Evolutionary conservation across 2,113 vertebrate species (phyloP).

Genomic region (Aspidoscelis tigris): DNA sequence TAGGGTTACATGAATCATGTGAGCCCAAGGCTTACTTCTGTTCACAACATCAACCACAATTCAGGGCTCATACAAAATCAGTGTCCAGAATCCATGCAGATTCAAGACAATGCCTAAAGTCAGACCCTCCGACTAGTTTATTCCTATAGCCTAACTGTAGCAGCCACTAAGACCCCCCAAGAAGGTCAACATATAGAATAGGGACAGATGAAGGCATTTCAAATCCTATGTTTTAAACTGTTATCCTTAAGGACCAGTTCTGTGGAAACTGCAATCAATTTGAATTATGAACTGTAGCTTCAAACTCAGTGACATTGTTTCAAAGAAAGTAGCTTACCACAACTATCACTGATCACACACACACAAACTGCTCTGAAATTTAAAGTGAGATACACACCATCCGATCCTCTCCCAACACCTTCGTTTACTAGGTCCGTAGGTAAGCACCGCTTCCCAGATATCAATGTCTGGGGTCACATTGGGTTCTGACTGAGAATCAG

Average conservation of each 20-base stretch:
- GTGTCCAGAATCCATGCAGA: background rate
- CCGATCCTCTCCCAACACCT: conserved; percentile 97
- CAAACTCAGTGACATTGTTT: background rate
- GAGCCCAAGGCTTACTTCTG: background rate
- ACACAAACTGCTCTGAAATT: conserved; percentile 1
- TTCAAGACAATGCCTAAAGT: background rate
- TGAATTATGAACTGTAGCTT: background rate
- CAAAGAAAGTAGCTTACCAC: background rate
- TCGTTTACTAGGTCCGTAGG: conserved; percentile 84
- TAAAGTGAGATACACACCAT: conserved; percentile 79
- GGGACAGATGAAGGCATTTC: background rate
- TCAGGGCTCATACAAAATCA: background rate
- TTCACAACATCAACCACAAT: background rate
- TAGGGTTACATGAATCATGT: background rate
- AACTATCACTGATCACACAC: background rate
- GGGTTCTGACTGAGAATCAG: conserved; percentile 94
- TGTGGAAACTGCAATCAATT: background rate
- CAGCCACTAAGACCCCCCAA: too few species aligned
- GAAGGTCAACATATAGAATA: too few species aligned
- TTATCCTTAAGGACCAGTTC: background rate
- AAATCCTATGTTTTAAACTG: background rate
- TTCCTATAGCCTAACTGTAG: too few species aligned
- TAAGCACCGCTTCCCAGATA: conserved; percentile 90
- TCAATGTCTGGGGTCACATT: conserved; percentile 88
- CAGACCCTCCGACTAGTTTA: background rate